Evolutionary conservation across 2,888 invertebrate species (phyloP), one percentile per base, ranked within the genome.

Genomic region (Sesia bembeciformis): DNA sequence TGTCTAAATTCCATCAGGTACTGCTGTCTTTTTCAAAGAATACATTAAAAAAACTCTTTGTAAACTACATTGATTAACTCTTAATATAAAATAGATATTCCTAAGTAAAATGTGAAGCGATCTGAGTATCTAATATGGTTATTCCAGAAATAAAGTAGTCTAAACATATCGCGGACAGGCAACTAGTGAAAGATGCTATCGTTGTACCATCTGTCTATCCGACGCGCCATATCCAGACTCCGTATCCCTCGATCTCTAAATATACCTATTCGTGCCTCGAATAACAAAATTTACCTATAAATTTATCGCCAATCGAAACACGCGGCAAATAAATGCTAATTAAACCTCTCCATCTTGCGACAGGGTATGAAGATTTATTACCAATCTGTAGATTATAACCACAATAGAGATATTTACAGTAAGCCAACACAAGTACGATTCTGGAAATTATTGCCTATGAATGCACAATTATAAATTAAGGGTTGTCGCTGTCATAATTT

Each of bases 261-360:
- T 40, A 80, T 76, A 76, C 72, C 73, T 74, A 76, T 67, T 67
- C 68, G 64, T 65, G 61, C 61, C 64, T 60, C 66, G 65, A 73
- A 78, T 77, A 77, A 70, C 65, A 67, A 72, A 75, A 74, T 65
- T 66, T 64, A 71, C 67, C 68, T 78, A 81, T 78, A 76, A 66
- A 62, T 61, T 54, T 65, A 80, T 81, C 77, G 78, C 62, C 68
- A 72, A 77, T 72, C 73, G 74, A 72, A 77, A 76, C 74, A 74
- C 41, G 77, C 72, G 62, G 70, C 67, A 60, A 65, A 73, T 83
- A 82, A 81, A 83, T 81, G 65, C 74, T 83, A 83, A 81, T 84
- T 81, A 83, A 80, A 72, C 65, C 66, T 62, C 68, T 67, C 67
- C 65, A 71, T 69, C 70, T 67, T 55, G 60, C 63, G 69, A 73